phyloP scores from a whole-genome alignment of 2,113 vertebrate species.

The Pterocles burchelli region DNA sequence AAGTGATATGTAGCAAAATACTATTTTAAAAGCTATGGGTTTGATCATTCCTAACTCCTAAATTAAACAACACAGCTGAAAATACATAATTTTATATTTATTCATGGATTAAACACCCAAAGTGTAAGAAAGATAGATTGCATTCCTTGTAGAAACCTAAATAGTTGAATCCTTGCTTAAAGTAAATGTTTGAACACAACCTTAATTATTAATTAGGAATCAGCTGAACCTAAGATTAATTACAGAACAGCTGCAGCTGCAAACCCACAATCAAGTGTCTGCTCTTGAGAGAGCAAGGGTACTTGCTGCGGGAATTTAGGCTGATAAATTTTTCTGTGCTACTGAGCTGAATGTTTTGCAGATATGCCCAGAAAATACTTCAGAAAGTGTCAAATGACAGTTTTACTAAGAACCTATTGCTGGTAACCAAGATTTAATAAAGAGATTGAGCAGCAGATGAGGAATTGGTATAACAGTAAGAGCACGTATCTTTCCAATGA shows the following conservation, averaged over 20 bases:
- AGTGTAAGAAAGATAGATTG: neutral
- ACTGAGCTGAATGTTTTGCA: neutral
- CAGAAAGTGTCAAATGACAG: neutral
- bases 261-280: neutral
- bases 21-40: neutral
- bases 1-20: neutral
- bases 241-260: conserved; percentile 17
- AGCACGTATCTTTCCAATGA: fast-evolving
- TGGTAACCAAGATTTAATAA: neutral
- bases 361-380: neutral
- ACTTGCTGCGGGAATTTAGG: neutral
- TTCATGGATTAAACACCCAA: neutral
- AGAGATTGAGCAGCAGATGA: neutral
- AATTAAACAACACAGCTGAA: neutral
- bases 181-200: conserved; percentile 4
- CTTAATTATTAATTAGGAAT: conserved; percentile 48
- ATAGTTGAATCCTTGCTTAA: neutral
- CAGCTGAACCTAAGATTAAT: conserved; percentile 14
- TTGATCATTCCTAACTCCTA: neutral
- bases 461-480: neutral
- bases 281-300: neutral
- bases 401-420: neutral
- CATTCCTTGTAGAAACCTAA: neutral
- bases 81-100: neutral
- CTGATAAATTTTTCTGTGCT: neutral